These are phyloP conservation scores for Agrochola macilenta DNA, from an alignment of 2,888 invertebrate species.

Conservation along the genomic window DNA sequence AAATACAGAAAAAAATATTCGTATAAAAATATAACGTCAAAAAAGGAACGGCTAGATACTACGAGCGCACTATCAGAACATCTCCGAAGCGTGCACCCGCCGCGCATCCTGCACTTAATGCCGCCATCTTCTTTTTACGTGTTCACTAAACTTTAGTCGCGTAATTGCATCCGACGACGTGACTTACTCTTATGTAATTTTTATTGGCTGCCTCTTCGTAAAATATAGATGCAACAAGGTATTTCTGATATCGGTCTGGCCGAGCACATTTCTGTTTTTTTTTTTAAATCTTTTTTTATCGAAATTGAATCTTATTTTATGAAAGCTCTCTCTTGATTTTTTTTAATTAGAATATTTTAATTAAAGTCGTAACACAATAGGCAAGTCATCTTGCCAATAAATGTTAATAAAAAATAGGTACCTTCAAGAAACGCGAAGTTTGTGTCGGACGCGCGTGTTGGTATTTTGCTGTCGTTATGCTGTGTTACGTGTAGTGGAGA, in stretches of 20 bases:
- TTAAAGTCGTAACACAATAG: neutral
- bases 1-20: neutral
- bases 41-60: slow-evolving; percentile 50
- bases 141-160: slow-evolving; percentile 52
- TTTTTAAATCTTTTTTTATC: too few relatives aligned
- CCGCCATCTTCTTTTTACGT: slow-evolving; percentile 52
- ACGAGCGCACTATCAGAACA: slow-evolving; percentile 55
- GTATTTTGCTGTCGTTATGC: slow-evolving; percentile 74
- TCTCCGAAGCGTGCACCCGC: slow-evolving; percentile 46
- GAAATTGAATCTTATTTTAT: neutral
- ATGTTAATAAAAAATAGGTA: slow-evolving; percentile 23
- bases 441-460: slow-evolving; percentile 58
- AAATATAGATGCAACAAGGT: slow-evolving; percentile 28
- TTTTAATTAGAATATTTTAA: slow-evolving; percentile 1
- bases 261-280: neutral
- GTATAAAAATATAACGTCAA: slow-evolving; percentile 39
- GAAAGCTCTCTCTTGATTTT: neutral
- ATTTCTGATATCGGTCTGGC: slow-evolving; percentile 19
- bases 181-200: slow-evolving; percentile 52
- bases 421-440: slow-evolving; percentile 45
- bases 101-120: slow-evolving; percentile 53
- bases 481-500: slow-evolving; percentile 79
- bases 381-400: slow-evolving; percentile 10
- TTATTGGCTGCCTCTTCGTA: slow-evolving; percentile 13
- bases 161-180: slow-evolving; percentile 59